Conservation (phyloP, 2,797 vertebrate species). For the Galaxias olidus region DNA sequence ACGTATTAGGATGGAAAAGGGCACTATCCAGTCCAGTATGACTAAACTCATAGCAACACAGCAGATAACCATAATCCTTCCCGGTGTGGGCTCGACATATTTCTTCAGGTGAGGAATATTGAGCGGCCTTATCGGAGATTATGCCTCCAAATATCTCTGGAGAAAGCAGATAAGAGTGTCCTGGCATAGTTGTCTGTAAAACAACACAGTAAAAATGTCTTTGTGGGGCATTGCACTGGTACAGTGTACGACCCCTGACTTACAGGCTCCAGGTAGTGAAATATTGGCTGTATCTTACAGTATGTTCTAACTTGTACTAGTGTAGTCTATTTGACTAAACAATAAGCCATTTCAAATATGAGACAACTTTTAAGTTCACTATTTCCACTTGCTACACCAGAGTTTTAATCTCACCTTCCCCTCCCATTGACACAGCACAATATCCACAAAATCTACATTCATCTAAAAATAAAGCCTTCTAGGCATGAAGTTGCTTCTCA, state of each 20-base stretch:
- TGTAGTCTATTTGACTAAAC: no score
- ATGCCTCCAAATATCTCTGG: conserved; percentile 62
- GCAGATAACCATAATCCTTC: conserved; percentile 60
- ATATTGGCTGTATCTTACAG: conserved; percentile 40
- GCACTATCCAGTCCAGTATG: conserved; percentile 31
- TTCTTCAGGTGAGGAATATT: conserved; percentile 62
- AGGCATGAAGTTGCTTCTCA: conserved; percentile 60
- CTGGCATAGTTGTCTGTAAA: conserved; percentile 57
- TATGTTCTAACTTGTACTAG: no score
- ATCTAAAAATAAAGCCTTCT: conserved; percentile 31
- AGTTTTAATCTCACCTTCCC: no score
- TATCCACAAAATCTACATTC: not conserved
- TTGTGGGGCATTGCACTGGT: conserved; percentile 41
- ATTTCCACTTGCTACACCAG: no score
- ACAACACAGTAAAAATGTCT: conserved; percentile 66
- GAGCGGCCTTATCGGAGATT: conserved; percentile 57
- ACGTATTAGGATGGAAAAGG: conserved; percentile 45
- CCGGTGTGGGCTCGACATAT: conserved; percentile 52
- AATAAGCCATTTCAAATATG: no score
- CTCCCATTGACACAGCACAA: not conserved
- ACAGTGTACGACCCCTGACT: not conserved
- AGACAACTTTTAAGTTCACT: no score
- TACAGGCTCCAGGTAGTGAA: conserved; percentile 25
- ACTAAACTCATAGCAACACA: conserved; percentile 29
- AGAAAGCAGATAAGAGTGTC: conserved; percentile 55